Base-by-base conservation (phyloP, 2,113 vertebrate species). In the Myiozetetes cayanensis region DNA sequence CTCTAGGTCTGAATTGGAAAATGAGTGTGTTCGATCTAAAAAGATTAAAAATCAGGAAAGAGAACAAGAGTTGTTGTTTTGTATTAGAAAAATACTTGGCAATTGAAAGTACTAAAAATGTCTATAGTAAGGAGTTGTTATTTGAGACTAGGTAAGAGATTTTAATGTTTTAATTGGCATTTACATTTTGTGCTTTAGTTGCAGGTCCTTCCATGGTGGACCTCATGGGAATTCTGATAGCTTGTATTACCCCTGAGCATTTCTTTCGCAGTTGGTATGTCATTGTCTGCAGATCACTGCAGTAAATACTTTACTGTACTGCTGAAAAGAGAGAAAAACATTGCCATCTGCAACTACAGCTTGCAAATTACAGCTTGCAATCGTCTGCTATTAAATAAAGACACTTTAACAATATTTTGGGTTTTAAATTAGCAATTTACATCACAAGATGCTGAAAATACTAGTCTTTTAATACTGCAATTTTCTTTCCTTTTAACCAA, bases 401-500 rank as follows among this genome's bases (percentile, higher is more conserved):
- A 98, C 97, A 97, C 97, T 98, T 98, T 95, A 98, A 98, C 97
- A 98, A 98, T 98, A 98, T 98, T 98, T 98, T 94, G 98, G 97
- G 96, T 98, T 98, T 98, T 98, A 97, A 98, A 98, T 98, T 98
- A 98, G 97, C 97, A 97, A 98, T 98, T 98, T 98, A 98, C 97
- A 98, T 98, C 95, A 97, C 96, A 98, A 98, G 97, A 96, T 35
- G 52, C 91, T 96, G 97, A 98, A 98, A 98, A 97, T 97, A 97
- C 97, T 98, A 97, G 97, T 97, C 97, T 97, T 97, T 97, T 98
- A 98, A 98, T 98, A 97, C 95, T 84, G 96, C 89, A 98, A 96
- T 97, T 98, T 98, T 97, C 97, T 96, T 97, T 97, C 97, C 81
- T 97, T 98, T 98, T 97, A 97, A 97, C 92, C 82, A 97, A 94